Conservation (phyloP, 2,888 invertebrate genomes). For the Acrobasis consociella region DNA sequence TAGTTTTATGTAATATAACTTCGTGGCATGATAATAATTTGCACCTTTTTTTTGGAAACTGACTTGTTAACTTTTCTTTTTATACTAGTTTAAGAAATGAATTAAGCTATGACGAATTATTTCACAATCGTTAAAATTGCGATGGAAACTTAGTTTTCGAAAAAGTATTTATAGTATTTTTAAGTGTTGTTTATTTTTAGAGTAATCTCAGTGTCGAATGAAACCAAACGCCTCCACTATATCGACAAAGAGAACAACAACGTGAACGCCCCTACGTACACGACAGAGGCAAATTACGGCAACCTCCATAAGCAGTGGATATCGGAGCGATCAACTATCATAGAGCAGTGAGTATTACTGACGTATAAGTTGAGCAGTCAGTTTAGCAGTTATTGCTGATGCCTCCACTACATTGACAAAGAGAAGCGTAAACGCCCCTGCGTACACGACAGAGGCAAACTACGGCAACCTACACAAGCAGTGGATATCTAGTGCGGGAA, state of each 20-base stretch:
- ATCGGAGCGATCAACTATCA: conserved; percentile 75
- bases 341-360: conserved; percentile 78
- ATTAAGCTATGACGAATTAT: too few species aligned
- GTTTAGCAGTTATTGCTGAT: too few species aligned
- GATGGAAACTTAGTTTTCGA: too few species aligned
- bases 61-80: too few species aligned
- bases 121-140: too few species aligned
- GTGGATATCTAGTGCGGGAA: too few species aligned
- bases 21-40: too few species aligned
- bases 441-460: conserved; percentile 68
- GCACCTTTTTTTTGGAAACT: too few species aligned
- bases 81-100: too few species aligned
- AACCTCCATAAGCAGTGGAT: conserved; percentile 74
- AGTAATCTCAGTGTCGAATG: conserved; percentile 85
- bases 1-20: too few species aligned
- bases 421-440: conserved; percentile 54
- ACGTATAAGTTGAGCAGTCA: too few species aligned
- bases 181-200: conserved; percentile 55
- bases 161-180: too few species aligned
- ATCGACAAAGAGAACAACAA: conserved; percentile 62
- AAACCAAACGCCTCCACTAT: conserved; percentile 70
- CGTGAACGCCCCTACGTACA: conserved; percentile 55
- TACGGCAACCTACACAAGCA: conserved; percentile 68
- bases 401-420: conserved; percentile 64
- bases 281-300: conserved; percentile 69